Evolutionary conservation across 2,113 vertebrate species (phyloP).

Genomic region (Lampris megalopsis): DNA sequence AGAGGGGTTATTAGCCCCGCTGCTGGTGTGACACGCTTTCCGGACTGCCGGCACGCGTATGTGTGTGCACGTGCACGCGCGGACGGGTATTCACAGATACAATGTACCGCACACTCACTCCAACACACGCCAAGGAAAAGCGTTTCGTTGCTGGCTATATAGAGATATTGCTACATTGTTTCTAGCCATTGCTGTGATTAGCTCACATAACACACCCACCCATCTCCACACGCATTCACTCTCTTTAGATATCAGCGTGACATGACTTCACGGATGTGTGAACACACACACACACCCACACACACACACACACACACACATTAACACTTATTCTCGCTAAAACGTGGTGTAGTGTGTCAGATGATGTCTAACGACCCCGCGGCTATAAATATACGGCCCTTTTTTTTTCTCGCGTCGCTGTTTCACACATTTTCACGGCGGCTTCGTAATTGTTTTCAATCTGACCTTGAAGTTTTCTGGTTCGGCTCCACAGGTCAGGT

Average conservation of each 20-base stretch:
- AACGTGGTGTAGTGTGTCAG: constrained; percentile 15
- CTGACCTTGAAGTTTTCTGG: constrained; percentile 80
- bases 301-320: not conserved
- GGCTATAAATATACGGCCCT: constrained; percentile 14
- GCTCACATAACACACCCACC: too few species aligned
- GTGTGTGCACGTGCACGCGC: not conserved
- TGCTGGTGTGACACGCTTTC: constrained; percentile 6
- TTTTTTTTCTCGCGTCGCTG: constrained; percentile 18
- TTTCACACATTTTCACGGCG: constrained; percentile 42
- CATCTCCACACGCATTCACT: too few species aligned
- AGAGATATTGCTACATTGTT: too few species aligned
- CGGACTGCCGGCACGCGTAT: not conserved
- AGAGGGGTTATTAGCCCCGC: constrained; percentile 42
- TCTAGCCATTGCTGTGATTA: too few species aligned
- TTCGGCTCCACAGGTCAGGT: constrained; percentile 68
- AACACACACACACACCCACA: not conserved
- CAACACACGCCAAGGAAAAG: not conserved
- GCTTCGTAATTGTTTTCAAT: constrained; percentile 52
- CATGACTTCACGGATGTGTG: not conserved
- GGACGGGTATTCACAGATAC: not conserved
- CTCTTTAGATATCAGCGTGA: too few species aligned
- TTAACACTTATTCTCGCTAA: not conserved
- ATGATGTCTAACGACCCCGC: constrained; percentile 26
- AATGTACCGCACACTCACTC: not conserved
- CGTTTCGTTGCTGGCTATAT: too few species aligned